phyloP scores from a whole-genome alignment of 2,888 invertebrate genomes.

The Drosophila subsilvestris region DNA sequence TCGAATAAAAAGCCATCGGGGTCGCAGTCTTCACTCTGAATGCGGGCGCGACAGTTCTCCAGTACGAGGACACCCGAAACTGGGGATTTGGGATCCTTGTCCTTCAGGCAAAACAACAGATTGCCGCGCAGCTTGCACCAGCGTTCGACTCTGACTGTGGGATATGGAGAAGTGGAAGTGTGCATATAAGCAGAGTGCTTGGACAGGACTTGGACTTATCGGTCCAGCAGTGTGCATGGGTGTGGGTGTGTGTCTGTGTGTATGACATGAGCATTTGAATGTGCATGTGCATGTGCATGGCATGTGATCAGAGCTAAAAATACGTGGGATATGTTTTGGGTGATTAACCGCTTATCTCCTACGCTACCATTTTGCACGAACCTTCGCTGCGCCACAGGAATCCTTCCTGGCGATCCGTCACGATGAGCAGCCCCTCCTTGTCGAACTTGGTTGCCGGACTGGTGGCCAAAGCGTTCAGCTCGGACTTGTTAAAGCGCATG shows the following conservation, averaged over 20 bases:
- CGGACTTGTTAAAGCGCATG: slow-evolving; percentile 97
- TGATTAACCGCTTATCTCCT: background rate
- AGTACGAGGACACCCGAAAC: slow-evolving; percentile 94
- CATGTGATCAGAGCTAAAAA: slow-evolving; percentile 3
- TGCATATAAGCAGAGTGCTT: background rate
- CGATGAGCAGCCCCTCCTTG: slow-evolving; percentile 93
- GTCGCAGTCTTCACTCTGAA: slow-evolving; percentile 86
- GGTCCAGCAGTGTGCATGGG: background rate
- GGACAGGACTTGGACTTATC: slow-evolving; percentile 1
- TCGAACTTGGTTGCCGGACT: slow-evolving; percentile 95
- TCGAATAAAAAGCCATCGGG: slow-evolving; percentile 92
- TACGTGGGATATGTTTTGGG: background rate
- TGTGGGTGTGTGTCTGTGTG: slow-evolving; percentile 2
- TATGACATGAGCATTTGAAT: slow-evolving; percentile 4
- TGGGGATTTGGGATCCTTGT: slow-evolving; percentile 93
- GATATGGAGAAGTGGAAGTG: slow-evolving; percentile 11
- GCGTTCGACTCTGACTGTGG: slow-evolving; percentile 89
- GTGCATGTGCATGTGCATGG: slow-evolving; percentile 12
- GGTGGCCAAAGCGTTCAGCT: slow-evolving; percentile 92
- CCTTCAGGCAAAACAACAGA: slow-evolving; percentile 96
- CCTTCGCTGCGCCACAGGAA: slow-evolving; percentile 96
- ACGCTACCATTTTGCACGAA: slow-evolving; percentile 82
- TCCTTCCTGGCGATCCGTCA: slow-evolving; percentile 95
- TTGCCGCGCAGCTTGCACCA: slow-evolving; percentile 97
- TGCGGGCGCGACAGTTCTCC: slow-evolving; percentile 93